Base-by-base conservation (phyloP, 2,797 vertebrate species). In the Intellagama lesueurii region DNA sequence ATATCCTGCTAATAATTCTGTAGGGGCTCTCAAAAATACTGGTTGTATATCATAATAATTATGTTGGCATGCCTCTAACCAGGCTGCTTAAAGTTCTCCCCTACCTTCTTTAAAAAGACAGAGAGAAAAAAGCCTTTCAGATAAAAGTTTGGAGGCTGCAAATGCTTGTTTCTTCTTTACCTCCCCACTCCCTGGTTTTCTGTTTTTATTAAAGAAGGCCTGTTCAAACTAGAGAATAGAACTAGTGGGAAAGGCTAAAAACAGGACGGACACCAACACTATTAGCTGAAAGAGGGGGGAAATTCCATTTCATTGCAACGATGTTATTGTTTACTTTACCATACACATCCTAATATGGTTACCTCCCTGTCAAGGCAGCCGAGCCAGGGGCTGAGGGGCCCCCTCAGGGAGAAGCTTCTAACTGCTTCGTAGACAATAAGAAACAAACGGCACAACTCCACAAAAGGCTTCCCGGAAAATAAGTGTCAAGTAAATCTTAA, bases 281-380 rank as follows among this genome's bases (percentile, higher is more conserved):
- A 98, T 98, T 97, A 98, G 97, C 97, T 96, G 93, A 96, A 95
- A 75, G 17, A n/a, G 52, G 1, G 1, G 89, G 93, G 98, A 97
- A 98, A 97, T 97, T 98, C 98, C 98, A 98, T 98, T 98, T 98
- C 98, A 96, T 98, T 98, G 97, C 98, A 98, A 98, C 98, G 97
- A 96, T 98, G 98, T 99, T 99, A 98, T 99, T 99, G 98, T 99
- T 99, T 98, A 98, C 98, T 98, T 98, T 98, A 98, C 97, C 98
- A 98, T 98, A 97, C 97, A 96, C 97, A 95, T 98, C 98, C 98
- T 99, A 98, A 99, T 99, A 99, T 99, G 98, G 98, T 98, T 97
- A 97, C 98, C 98, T 98, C 98, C 97, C 97, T 96, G 97, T 98
- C 96, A 96, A 97, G 97, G 97, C 96, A 64, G 96, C 96, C 94